Evolutionary conservation across 2,797 vertebrate genomes (phyloP).

Genomic region (Pangasius mekongensis): DNA sequence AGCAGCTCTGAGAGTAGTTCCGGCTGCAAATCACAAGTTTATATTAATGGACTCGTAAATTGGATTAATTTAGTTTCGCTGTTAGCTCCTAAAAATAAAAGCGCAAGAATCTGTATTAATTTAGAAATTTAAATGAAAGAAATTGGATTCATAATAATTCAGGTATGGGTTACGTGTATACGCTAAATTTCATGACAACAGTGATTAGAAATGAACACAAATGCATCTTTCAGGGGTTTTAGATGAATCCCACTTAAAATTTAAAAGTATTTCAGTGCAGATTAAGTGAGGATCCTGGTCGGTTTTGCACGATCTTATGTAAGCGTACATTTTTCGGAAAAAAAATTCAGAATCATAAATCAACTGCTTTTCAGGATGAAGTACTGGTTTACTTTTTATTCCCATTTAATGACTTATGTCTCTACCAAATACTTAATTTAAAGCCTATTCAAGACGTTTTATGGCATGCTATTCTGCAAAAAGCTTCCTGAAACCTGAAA

Average conservation of each 20-base stretch:
- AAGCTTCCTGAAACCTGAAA: background rate
- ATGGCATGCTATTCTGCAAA: background rate
- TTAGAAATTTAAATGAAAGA: no score
- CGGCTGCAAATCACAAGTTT: background rate
- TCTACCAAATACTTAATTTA: constrained; percentile 2
- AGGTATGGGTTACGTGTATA: background rate
- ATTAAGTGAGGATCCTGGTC: background rate
- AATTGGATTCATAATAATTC: no score
- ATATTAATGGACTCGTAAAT: background rate
- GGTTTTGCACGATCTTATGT: background rate
- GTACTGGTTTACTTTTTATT: background rate
- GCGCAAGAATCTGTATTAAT: no score
- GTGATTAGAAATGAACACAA: background rate
- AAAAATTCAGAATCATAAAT: background rate
- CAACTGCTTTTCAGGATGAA: background rate
- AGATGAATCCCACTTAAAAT: background rate
- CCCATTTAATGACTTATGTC: background rate
- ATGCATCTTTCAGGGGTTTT: background rate
- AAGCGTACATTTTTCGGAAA: background rate
- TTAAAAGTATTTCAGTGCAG: background rate
- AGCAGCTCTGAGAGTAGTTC: background rate
- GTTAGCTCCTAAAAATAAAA: no score
- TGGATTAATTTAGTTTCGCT: no score
- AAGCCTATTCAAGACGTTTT: constrained; percentile 8
- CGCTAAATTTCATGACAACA: background rate